Conservation (phyloP, 2,888 invertebrate genomes). For the Cabera pusaria region DNA sequence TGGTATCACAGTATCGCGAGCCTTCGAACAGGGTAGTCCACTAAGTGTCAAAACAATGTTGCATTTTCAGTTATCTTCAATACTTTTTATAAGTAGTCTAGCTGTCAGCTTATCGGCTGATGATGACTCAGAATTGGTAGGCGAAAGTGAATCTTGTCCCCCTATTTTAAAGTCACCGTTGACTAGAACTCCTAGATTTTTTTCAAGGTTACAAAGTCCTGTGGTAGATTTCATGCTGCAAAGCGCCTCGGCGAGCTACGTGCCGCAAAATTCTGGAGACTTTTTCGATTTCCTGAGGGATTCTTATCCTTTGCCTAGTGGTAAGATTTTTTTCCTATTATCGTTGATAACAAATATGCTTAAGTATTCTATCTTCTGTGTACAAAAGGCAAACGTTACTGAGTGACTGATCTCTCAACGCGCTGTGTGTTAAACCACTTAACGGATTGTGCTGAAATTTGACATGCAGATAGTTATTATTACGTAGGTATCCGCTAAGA, state of each 20-base stretch:
- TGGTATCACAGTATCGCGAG: conserved; percentile 25
- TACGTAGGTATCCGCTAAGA: no score
- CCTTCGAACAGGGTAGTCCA: conserved; percentile 18
- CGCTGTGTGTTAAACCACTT: no score
- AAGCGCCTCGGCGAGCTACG: conserved; percentile 40
- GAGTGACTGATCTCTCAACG: no score
- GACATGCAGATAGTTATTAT: no score
- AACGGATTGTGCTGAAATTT: no score
- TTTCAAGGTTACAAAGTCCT: conserved; percentile 45
- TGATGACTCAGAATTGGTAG: conserved; percentile 32
- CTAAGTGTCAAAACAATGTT: conserved; percentile 16
- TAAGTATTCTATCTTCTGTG: no score
- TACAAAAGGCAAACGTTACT: no score
- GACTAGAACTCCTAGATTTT: conserved; percentile 27
- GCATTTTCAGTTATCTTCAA: conserved; percentile 18
- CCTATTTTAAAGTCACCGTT: no score
- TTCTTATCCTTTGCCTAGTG: conserved; percentile 57
- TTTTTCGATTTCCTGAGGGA: conserved; percentile 62
- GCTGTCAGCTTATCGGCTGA: conserved; percentile 22
- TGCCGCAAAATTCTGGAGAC: conserved; percentile 39
- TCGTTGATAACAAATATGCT: no score
- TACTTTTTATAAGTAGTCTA: conserved; percentile 31
- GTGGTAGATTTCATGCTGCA: conserved; percentile 49
- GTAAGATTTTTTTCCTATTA: conserved; percentile 41
- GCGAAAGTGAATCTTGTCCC: conserved; percentile 14